Base-by-base conservation (phyloP, 2,888 invertebrate genomes). In the Xylocampa areola region DNA sequence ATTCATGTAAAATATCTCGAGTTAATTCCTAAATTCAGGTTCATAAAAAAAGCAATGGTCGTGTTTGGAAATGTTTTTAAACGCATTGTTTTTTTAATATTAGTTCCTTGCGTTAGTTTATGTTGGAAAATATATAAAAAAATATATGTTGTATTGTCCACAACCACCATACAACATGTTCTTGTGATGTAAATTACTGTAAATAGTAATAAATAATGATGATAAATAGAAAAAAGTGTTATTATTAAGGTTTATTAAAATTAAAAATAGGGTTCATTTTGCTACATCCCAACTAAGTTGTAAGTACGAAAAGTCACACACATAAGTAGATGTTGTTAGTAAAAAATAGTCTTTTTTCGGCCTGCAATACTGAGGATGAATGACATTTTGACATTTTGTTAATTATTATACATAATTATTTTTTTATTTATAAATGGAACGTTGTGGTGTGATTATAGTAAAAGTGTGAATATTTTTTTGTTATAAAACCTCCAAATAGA, bases 161-260 rank as follows among this genome's bases (percentile, higher is more conserved):
- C 36, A 55, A 64, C 84, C 87, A 86, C 85, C 87, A 84, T 87
- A 84, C 88, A 80, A 81, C 82, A 82, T 81, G 80, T 82, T 81
- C 84, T 84, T 90, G 91, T 91, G 91, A 92, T 94, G 93, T 94
- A 94, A 93, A 93, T 92, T 93, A 92, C 88, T 94, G 93, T 94
- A 94, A 85, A 92, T 92, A 91, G 67, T 71, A 65, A 63, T 73
- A 62, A 74, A 78, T 79, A 75, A 68, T 70, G 65, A 73, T 68
- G 67, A 84, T 84, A 81, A 85, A 82, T 81, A 85, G 77, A 83
- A 79, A 81, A 73, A 76, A 76, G 78, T 84, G 79, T 83, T 84
- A 85, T 80, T 68, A 76, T 79, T 90, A 90, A 90, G 89, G 77
- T 88, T 77, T 84, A 81, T 81, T 77, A 80, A 81, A 78, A 80